Percentiles rank a stretch among this genome's conserved stretches.
Evolutionary conservation across 2,888 invertebrate genomes (phyloP).

Genomic region (Mythimna vitellina): DNA sequence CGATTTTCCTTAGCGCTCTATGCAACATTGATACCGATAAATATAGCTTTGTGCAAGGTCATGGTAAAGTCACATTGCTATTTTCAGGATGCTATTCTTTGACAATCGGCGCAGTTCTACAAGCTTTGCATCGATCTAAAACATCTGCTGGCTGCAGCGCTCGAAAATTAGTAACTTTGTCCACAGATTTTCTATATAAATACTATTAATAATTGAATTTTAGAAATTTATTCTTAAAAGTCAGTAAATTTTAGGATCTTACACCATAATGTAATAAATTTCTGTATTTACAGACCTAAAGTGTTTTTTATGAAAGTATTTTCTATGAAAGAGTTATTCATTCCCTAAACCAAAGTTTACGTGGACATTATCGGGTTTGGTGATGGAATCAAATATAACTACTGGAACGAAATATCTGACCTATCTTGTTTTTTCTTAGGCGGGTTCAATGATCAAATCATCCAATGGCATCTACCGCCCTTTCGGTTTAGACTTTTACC

Average conservation of each 20-base stretch:
- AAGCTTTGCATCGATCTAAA: constrained; percentile 5
- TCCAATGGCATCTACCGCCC: too few species aligned
- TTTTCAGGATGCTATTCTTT: constrained; percentile 70
- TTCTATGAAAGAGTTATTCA: neutral
- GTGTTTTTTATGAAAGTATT: neutral
- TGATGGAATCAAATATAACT: neutral
- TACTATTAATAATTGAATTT: too few species aligned
- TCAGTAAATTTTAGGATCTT: neutral
- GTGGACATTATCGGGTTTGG: neutral
- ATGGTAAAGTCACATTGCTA: constrained; percentile 81
- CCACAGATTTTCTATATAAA: neutral
- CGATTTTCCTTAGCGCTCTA: constrained; percentile 78
- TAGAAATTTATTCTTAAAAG: too few species aligned
- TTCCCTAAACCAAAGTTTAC: neutral
- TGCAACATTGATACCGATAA: constrained; percentile 76
- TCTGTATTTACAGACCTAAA: neutral
- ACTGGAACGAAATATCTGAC: too few species aligned
- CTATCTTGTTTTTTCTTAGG: too few species aligned
- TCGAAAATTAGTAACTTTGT: neutral
- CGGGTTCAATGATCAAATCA: too few species aligned
- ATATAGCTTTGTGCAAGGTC: constrained; percentile 85
- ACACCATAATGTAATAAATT: neutral
- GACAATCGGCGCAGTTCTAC: constrained; percentile 47
- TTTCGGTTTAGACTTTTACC: too few species aligned
- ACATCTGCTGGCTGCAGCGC: neutral